Conservation (phyloP, 1,140 invertebrate species). For the Drosophila pachea region DNA sequence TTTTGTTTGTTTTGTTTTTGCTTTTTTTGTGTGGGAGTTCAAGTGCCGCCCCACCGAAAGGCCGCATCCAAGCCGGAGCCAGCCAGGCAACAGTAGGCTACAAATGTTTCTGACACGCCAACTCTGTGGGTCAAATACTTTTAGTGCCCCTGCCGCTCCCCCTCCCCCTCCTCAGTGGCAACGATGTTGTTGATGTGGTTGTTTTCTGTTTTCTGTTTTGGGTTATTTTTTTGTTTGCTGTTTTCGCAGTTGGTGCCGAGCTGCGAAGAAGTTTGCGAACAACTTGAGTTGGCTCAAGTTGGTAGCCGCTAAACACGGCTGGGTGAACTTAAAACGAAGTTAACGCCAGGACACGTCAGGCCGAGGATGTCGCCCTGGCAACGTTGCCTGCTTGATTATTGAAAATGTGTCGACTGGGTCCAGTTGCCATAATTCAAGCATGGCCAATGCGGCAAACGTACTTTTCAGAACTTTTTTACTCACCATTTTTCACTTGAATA, state of each 20-base stretch:
- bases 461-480: slow-evolving; percentile 35
- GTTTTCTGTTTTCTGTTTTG: slow-evolving; percentile 26
- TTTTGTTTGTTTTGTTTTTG: background rate
- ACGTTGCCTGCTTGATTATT: slow-evolving; percentile 65
- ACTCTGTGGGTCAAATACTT: slow-evolving; percentile 68
- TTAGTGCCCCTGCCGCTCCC: background rate
- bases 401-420: slow-evolving; percentile 71
- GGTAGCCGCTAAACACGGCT: slow-evolving; percentile 49
- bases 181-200: slow-evolving; percentile 29
- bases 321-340: slow-evolving; percentile 70
- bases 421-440: slow-evolving; percentile 71
- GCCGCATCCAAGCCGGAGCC: background rate
- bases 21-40: slow-evolving; percentile 20
- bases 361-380: slow-evolving; percentile 23
- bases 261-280: slow-evolving; percentile 55
- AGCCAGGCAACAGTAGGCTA: slow-evolving; percentile 55
- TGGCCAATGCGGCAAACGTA: slow-evolving; percentile 43
- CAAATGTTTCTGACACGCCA: slow-evolving; percentile 75
- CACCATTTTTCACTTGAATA: slow-evolving; percentile 5
- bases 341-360: slow-evolving; percentile 41
- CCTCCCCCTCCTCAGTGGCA: slow-evolving; percentile 15
- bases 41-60: slow-evolving; percentile 15
- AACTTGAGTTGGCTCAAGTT: slow-evolving; percentile 21
- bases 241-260: slow-evolving; percentile 35
- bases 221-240: slow-evolving; percentile 36